Evolutionary conservation across 2,888 invertebrate genomes (phyloP), one percentile per base, ranked within the genome.

Genomic region (Tinea trinotella): DNA sequence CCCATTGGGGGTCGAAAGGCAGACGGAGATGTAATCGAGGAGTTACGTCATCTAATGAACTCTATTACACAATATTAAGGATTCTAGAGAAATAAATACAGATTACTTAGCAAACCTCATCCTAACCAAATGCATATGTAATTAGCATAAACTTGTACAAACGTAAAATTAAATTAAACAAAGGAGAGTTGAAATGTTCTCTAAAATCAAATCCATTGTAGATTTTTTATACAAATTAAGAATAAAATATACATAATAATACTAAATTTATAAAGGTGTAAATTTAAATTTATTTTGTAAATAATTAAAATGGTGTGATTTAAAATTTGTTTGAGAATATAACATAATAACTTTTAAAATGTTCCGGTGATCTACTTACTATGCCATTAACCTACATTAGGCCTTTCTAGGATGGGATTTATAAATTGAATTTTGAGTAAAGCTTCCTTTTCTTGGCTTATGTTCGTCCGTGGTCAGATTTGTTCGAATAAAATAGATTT

Each of bases 41-140:
- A 52, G 17, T 3, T 40, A 40, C 53, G 19, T 20, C 44, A 40
- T 19, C 53, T 53, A 53, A 53, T 53, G 40, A 40, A 53, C 40
- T 40, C 53, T 53, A 53, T 53, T 53, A 53, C 53, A 22, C 40
- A 53, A 53, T 36, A 22, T 19, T 34, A n/a, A n/a, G 12, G 40
- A 20, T 15, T 40, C 7, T 20, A 22, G 22, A 40, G 40, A 24
- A 50, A 22, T 18, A 46, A 13, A 6, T 7, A 40, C 7, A n/a
- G 30, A 30, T 30, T 30, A 2, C 30, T 30, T 2, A 30, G 30
- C n/a, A 30, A 30, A 30, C 3, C 30, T 30, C 7, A 2, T 30
- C 30, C n/a, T 30, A n/a, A 2, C 30, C 7, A 30, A 10, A 30
- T 30, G 30, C 7, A 30, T 30, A 30, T 30, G 30, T 7, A 30